phyloP scores from a whole-genome alignment of 1,140 invertebrate genomes.

The Hestina assimilis region DNA sequence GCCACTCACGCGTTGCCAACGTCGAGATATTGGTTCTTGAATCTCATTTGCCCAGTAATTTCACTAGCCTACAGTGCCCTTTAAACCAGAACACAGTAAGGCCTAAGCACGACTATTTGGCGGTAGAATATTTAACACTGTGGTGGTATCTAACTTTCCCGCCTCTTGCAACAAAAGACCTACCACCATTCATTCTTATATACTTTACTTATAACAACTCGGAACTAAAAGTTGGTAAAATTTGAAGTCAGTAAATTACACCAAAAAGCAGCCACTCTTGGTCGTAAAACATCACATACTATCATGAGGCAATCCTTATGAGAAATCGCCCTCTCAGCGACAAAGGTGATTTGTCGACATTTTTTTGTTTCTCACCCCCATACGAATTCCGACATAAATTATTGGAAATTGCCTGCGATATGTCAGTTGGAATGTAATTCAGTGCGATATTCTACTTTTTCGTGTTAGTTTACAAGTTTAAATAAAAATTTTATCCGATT shows the following conservation, averaged over 20 bases:
- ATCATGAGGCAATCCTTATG: constrained; percentile 26
- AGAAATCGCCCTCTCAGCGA: constrained; percentile 19
- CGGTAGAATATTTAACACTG: too few species aligned
- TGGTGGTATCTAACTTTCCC: too few species aligned
- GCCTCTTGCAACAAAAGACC: too few species aligned
- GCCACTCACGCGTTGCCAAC: too few species aligned
- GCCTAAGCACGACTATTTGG: too few species aligned
- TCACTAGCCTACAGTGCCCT: too few species aligned
- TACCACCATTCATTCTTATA: not conserved
- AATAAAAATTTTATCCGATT: not conserved
- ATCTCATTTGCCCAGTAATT: too few species aligned
- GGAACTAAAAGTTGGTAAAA: not conserved
- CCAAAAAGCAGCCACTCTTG: not conserved
- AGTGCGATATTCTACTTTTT: not conserved
- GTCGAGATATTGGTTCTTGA: too few species aligned
- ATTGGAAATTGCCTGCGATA: constrained; percentile 10
- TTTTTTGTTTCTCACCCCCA: constrained; percentile 11
- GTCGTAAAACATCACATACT: constrained; percentile 1
- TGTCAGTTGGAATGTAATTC: constrained; percentile 13
- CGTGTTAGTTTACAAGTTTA: not conserved
- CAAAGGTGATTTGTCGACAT: constrained; percentile 7
- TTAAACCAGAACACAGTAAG: too few species aligned
- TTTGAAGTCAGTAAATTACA: not conserved
- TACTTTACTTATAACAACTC: not conserved
- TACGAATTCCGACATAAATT: constrained; percentile 18